These are phyloP conservation scores for Liodrosophila aerea DNA, from an alignment of 2,888 invertebrate genomes.

Conservation along the genomic window DNA sequence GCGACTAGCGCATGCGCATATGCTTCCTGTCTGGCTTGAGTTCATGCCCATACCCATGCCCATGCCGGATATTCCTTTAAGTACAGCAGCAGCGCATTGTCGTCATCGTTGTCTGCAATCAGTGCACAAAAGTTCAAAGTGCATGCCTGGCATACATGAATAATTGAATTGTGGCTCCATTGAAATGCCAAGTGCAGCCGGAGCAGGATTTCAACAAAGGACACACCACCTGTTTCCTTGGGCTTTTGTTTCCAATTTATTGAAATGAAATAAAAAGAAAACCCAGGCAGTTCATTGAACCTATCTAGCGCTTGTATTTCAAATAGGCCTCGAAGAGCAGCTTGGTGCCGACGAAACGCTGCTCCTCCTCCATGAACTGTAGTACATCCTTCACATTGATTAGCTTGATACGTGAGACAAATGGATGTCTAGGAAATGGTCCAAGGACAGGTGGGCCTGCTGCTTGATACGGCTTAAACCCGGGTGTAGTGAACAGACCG, in stretches of 20 bases:
- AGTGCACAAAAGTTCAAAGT: slow-evolving; percentile 70
- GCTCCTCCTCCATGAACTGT: slow-evolving; percentile 45
- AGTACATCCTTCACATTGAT: slow-evolving; percentile 52
- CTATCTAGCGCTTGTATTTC: slow-evolving; percentile 38
- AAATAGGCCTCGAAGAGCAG: slow-evolving; percentile 52
- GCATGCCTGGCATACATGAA: slow-evolving; percentile 56
- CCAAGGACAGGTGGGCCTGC: background rate
- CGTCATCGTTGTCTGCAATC: slow-evolving; percentile 49
- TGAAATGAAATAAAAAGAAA: slow-evolving; percentile 47
- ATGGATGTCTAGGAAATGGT: slow-evolving; percentile 5
- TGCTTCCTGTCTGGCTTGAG: slow-evolving; percentile 64
- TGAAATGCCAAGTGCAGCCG: slow-evolving; percentile 46
- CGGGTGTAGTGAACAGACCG: background rate
- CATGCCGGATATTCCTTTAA: slow-evolving; percentile 70
- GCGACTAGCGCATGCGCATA: slow-evolving; percentile 66
- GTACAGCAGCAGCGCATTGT: slow-evolving; percentile 50
- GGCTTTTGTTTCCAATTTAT: slow-evolving; percentile 52
- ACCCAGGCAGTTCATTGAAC: slow-evolving; percentile 63
- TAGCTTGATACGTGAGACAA: slow-evolving; percentile 38
- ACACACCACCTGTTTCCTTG: slow-evolving; percentile 74
- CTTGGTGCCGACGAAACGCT: slow-evolving; percentile 40
- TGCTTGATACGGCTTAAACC: too few species aligned
- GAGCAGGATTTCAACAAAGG: slow-evolving; percentile 54
- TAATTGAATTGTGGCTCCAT: slow-evolving; percentile 25
- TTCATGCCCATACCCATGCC: too few species aligned